phyloP scores from a whole-genome alignment of 23 tunicate species.

The Corella eumyota region DNA sequence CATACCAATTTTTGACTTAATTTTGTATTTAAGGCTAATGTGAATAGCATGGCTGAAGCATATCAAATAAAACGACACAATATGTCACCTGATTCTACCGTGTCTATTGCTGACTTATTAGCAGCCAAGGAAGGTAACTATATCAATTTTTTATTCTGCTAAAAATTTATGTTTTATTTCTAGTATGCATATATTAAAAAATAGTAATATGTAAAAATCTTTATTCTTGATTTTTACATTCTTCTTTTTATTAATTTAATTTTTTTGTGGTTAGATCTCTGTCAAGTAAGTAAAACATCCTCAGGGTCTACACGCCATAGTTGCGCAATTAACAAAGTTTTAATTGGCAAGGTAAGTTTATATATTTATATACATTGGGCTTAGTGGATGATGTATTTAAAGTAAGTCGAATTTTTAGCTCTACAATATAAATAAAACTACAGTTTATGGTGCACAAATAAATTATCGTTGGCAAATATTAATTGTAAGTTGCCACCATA shows the following conservation, averaged over 20 bases:
- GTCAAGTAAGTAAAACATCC: constrained; percentile 62
- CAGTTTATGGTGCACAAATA: too few relatives aligned
- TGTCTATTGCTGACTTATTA: constrained; percentile 34
- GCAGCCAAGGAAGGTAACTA: constrained; percentile 88
- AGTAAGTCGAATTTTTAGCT: too few relatives aligned
- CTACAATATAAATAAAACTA: too few relatives aligned
- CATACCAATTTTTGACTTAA: too few relatives aligned
- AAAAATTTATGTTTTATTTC: neutral
- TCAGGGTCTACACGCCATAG: constrained; percentile 57
- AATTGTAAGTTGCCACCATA: too few relatives aligned
- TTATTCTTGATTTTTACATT: too few relatives aligned
- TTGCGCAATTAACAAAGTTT: constrained; percentile 78
- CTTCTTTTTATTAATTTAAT: too few relatives aligned
- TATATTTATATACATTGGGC: neutral
- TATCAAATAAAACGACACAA: constrained; percentile 48
- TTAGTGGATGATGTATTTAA: too few relatives aligned
- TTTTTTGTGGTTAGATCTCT: constrained; percentile 34
- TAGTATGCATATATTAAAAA: too few relatives aligned
- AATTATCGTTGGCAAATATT: too few relatives aligned
- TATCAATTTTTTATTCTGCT: too few relatives aligned
- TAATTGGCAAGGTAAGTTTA: constrained; percentile 59
- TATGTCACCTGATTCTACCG: constrained; percentile 19
- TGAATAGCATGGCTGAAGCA: constrained; percentile 34
- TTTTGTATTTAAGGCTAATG: constrained; percentile 31
- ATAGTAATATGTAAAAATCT: too few relatives aligned